phyloP scores from a whole-genome alignment of 2,888 invertebrate genomes.

The Synergus laeviventris region DNA sequence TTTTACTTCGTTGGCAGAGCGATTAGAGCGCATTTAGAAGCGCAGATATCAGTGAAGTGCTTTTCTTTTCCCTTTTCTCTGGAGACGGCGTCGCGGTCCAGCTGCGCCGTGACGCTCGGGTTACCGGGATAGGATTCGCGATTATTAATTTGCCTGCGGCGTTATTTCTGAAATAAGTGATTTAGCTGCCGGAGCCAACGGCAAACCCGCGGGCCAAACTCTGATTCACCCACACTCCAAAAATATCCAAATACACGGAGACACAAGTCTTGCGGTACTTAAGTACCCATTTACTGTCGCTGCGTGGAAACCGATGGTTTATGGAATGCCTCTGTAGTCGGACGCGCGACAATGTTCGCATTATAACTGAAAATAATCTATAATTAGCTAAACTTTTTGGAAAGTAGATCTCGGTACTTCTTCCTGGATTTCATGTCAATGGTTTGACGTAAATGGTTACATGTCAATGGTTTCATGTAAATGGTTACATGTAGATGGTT shows the following conservation, averaged over 20 bases:
- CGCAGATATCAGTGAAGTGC: slow-evolving; percentile 40
- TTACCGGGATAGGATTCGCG: slow-evolving; percentile 56
- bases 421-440: slow-evolving; percentile 3
- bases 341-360: slow-evolving; percentile 47
- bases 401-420: background rate
- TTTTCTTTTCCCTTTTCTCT: slow-evolving; percentile 32
- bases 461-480: slow-evolving; percentile 9
- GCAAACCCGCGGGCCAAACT: slow-evolving; percentile 62
- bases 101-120: slow-evolving; percentile 48
- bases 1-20: slow-evolving; percentile 58
- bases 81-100: slow-evolving; percentile 42
- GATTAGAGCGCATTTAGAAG: slow-evolving; percentile 57
- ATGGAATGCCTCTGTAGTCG: slow-evolving; percentile 42
- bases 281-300: slow-evolving; percentile 57
- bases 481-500: slow-evolving; percentile 11
- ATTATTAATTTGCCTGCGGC: slow-evolving; percentile 69
- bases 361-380: background rate
- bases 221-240: slow-evolving; percentile 74
- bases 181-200: slow-evolving; percentile 64
- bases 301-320: slow-evolving; percentile 48
- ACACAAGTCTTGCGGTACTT: slow-evolving; percentile 52
- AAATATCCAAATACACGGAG: slow-evolving; percentile 68
- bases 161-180: slow-evolving; percentile 74
- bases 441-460: slow-evolving; percentile 15
- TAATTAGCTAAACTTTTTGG: too few species aligned